A percentile compares a stretch with the other conserved stretches of the same genome.
Evolutionary conservation across 2,113 vertebrate species (phyloP).

Genomic region (Otus sunia): DNA sequence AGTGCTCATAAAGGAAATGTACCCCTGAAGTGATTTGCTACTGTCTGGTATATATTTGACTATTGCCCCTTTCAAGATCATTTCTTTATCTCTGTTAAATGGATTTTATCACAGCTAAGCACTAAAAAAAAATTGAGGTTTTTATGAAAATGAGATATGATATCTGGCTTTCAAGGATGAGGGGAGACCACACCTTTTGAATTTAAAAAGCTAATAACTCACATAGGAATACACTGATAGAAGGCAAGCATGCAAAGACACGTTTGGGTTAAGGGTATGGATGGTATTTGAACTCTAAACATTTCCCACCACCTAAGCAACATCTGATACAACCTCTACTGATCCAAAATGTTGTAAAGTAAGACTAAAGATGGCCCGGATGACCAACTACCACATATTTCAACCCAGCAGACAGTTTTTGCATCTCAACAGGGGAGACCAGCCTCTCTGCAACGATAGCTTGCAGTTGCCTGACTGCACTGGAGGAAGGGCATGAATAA

Average conservation of each 20-base stretch:
- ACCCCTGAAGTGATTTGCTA: neutral
- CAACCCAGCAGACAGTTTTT: neutral
- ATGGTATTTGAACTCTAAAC: neutral
- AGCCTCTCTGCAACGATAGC: neutral
- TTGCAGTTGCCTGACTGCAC: neutral
- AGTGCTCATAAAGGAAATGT: neutral
- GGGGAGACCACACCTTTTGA: neutral
- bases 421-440: neutral
- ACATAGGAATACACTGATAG: neutral
- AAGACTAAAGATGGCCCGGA: neutral
- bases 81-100: neutral
- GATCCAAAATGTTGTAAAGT: neutral
- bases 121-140: neutral
- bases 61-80: neutral
- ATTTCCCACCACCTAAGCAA: neutral
- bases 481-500: neutral
- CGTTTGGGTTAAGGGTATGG: neutral
- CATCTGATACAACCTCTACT: neutral
- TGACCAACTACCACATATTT: neutral
- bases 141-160: neutral
- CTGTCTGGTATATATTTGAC: neutral
- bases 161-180: neutral
- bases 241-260: neutral
- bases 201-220: neutral
- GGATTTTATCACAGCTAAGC: neutral